Conservation (phyloP, 2,113 vertebrate species). For the Dendropsophus ebraccatus region DNA sequence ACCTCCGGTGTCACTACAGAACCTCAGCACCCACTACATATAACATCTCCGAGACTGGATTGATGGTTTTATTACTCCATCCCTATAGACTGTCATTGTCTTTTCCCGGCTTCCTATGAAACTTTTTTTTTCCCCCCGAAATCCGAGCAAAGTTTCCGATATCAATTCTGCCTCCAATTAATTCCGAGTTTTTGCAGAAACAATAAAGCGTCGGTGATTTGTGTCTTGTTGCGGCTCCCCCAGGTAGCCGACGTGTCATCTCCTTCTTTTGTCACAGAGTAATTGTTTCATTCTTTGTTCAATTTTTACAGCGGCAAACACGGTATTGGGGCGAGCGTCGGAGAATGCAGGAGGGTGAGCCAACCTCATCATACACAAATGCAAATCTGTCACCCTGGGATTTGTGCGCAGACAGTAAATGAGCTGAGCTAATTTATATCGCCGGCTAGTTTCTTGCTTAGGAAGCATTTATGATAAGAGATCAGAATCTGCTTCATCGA, state of each 20-base stretch:
- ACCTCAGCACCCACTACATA: neutral
- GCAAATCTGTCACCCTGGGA: conserved; percentile 12
- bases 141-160: neutral
- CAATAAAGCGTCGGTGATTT: neutral
- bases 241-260: neutral
- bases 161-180: no score
- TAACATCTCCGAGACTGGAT: neutral
- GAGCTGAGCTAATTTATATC: conserved; percentile 12
- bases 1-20: no score
- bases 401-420: neutral
- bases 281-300: conserved; percentile 26
- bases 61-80: neutral
- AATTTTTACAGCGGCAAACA: conserved; percentile 12
- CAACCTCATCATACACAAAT: neutral
- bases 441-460: conserved; percentile 25
- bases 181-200: neutral
- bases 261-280: neutral
- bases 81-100: neutral
- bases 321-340: neutral
- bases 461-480: neutral
- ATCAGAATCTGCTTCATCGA: neutral
- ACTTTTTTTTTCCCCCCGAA: neutral
- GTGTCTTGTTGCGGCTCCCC: neutral
- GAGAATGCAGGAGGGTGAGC: neutral
- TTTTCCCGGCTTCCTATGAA: neutral